Percentiles rank a stretch among this genome's conserved stretches.
phyloP scores from a whole-genome alignment of 1,140 invertebrate species.

The Heliconius congener region DNA sequence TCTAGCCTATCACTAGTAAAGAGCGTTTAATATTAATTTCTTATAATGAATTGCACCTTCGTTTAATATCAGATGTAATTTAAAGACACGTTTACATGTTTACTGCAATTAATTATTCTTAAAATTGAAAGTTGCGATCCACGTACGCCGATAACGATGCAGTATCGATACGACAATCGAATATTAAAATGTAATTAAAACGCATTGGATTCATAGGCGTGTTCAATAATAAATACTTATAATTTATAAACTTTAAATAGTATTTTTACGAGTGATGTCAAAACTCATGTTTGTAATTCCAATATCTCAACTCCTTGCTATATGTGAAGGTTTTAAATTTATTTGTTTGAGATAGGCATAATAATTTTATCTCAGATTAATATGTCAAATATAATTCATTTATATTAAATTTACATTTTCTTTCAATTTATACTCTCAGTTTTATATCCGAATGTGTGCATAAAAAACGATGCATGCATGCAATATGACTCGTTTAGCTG shows the following conservation, averaged over 20 bases:
- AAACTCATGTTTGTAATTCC: background rate
- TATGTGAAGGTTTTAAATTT: constrained; percentile 28
- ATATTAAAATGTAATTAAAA: constrained; percentile 74
- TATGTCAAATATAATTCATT: too few relatives aligned
- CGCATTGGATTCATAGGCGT: constrained; percentile 40
- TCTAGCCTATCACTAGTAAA: background rate
- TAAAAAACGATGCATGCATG: too few relatives aligned
- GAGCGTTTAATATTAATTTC: background rate
- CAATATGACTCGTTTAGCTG: too few relatives aligned
- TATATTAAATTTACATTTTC: too few relatives aligned
- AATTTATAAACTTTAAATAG: background rate
- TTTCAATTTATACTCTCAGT: too few relatives aligned
- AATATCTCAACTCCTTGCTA: background rate
- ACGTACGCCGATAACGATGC: constrained; percentile 48
- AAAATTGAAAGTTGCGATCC: constrained; percentile 41
- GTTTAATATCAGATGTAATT: constrained; percentile 8
- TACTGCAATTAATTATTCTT: constrained; percentile 38
- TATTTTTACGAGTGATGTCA: constrained; percentile 1
- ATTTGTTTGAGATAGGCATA: background rate
- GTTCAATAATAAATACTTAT: constrained; percentile 21
- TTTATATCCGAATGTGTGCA: too few relatives aligned
- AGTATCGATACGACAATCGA: constrained; percentile 64
- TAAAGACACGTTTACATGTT: constrained; percentile 13
- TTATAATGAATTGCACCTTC: background rate
- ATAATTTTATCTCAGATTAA: too few relatives aligned